Base-by-base conservation (phyloP, 2,888 invertebrate species). In the Chrysomela aeneicollis region DNA sequence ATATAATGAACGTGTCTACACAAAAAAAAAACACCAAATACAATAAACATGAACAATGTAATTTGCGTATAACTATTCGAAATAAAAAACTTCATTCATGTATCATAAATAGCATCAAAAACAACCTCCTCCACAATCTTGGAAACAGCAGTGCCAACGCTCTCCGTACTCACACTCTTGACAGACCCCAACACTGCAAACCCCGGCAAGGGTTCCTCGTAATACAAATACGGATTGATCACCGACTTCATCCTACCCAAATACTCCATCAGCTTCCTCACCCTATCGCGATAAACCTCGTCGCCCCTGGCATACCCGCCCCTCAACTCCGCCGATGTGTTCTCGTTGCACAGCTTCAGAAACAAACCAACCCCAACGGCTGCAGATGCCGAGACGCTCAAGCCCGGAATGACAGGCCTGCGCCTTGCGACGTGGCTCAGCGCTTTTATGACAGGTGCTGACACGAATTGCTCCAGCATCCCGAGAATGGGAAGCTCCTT, bases 371-470 rank as follows among this genome's bases (percentile, higher is more conserved):
- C 79, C 66, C 84, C 84, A 52, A 90, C 76, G 0, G 86, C 78
- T 0, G 85, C 90, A 0, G 89, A 88, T 5, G 82, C 60, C 52
- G 79, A 70, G 35, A 84, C 78, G 67, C 81, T 80, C 19, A 90
- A 79, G 0, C 88, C 88, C 0, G 88, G 87, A 72, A 89, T 85
- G 69, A 89, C 86, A 0, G 90, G 90, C 64, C 90, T 83, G 17
- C 83, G 59, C 1, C 82, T 83, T 62, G 85, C 84, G 0, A 86
- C 82, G 42, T 84, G 81, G 63, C 85, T 85, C 61, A 89, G 83
- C 0, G 87, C 88, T 61, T 84, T 80, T 1, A 87, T 85, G 26
- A 90, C 76, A 46, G 85, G 76, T 61, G 82, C 83, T 0, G 85
- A 86, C 0, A 88, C 79, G 15, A 85, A 87, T 77, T 89, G 89